Evolutionary conservation across 2,113 vertebrate species (phyloP).

Genomic region (Brachirus orientalis): DNA sequence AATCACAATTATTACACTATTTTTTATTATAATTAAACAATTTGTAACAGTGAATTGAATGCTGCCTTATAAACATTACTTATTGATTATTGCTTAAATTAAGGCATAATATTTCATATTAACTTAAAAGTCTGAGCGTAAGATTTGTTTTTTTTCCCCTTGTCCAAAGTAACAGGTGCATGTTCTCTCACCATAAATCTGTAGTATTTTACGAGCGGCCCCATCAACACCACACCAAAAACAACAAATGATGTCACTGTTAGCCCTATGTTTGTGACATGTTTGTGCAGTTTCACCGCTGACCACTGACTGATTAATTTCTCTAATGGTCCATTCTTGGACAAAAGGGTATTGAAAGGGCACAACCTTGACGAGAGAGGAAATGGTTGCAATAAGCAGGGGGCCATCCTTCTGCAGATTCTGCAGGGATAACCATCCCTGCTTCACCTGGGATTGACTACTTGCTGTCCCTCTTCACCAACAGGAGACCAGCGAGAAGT

Average conservation of each 20-base stretch:
- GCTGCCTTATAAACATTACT: neutral
- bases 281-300: slow-evolving; percentile 76
- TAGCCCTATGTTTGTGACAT: slow-evolving; percentile 44
- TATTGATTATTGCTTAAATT: neutral
- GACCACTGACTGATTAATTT: slow-evolving; percentile 69
- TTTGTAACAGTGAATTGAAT: neutral
- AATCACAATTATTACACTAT: too few species aligned
- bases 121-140: slow-evolving; percentile 4
- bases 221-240: slow-evolving; percentile 48
- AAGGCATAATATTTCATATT: neutral
- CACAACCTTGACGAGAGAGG: slow-evolving; percentile 71
- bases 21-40: too few species aligned
- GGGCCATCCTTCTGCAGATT: slow-evolving; percentile 74
- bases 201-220: slow-evolving; percentile 42
- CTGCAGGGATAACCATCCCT: slow-evolving; percentile 47
- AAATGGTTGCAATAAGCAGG: slow-evolving; percentile 68
- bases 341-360: slow-evolving; percentile 69
- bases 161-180: slow-evolving; percentile 60
- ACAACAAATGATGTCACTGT: slow-evolving; percentile 60
- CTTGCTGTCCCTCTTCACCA: slow-evolving; percentile 39
- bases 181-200: slow-evolving; percentile 57
- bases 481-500: slow-evolving; percentile 36
- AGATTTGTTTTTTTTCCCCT: neutral
- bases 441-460: slow-evolving; percentile 65
- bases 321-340: slow-evolving; percentile 67